Base-by-base conservation (phyloP, 2,113 vertebrate species). In the Chlorodrepanis virens region DNA sequence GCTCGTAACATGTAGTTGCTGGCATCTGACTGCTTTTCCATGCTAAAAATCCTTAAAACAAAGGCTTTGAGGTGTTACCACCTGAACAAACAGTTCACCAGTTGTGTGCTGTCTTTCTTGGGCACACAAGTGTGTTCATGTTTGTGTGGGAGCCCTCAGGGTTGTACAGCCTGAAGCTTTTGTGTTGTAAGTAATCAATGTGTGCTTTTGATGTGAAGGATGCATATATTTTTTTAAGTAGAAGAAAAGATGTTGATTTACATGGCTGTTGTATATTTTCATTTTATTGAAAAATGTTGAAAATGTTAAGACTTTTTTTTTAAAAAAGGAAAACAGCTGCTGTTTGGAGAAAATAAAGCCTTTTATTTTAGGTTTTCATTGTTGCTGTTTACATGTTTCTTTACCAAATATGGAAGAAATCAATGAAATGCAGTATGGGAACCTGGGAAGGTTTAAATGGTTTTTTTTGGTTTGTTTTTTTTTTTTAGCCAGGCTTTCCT, bases 91-190 rank as follows among this genome's bases (percentile, higher is more conserved):
- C 9, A 69, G 40, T 13, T 86, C 33, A 14, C 11, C 24, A 28
- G 39, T 56, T 57, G 50, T n/a, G 60, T 50, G 50, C 50, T 5
- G 9, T 69, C 25, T 70, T 67, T 57, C 33, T 17, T 49, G 10
- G 40, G 21, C 4, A 2, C 14, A 3, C 0, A 0, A 22, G 4
- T 29, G 4, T 14, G 19, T 31, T 68, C 6, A 0, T 44, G 56
- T 47, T 50, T 44, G 47, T 20, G 21, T 57, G 70, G 49, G 61
- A 45, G 3, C 13, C 39, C 39, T 31, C 29, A 10, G 49, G 45
- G 3, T 14, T 54, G 37, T n/a, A 16, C 12, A 44, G 60, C 11
- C 2, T 18, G 8, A 54, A 92, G 44, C 24, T 57, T 84, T 69
- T 72, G 53, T 27, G 39, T 61, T 91, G 52, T 70, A 60, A 60